Percentiles rank a stretch among this genome's conserved stretches.
These are phyloP conservation scores for Halcyon chelicuti DNA, from an alignment of 2,797 vertebrate species.

Conservation along the genomic window DNA sequence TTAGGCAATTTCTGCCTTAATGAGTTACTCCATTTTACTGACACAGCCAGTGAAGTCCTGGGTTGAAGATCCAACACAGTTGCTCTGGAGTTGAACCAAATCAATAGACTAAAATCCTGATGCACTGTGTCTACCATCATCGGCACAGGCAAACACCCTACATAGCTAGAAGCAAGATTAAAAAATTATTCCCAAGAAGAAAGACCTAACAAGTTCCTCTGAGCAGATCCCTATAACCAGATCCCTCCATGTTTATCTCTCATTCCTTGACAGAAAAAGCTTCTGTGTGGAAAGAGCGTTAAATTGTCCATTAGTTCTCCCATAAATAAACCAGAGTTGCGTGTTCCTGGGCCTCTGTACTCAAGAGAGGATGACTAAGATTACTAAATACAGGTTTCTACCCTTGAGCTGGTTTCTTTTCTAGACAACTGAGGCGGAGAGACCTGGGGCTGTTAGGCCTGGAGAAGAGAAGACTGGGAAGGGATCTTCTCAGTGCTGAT, in stretches of 20 bases:
- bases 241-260: background rate
- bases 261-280: background rate
- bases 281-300: background rate
- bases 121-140: background rate
- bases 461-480: background rate
- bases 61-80: background rate
- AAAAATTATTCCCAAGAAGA: background rate
- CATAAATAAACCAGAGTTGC: background rate
- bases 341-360: background rate
- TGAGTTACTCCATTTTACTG: background rate
- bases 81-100: background rate
- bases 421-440: background rate
- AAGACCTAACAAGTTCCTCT: background rate
- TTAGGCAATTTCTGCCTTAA: background rate
- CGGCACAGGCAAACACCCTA: background rate
- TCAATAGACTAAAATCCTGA: background rate
- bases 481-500: background rate
- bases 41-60: background rate
- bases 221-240: background rate
- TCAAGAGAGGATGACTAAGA: background rate
- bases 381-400: background rate
- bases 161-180: background rate
- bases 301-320: background rate
- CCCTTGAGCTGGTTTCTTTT: background rate
- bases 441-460: background rate